Evolutionary conservation across 2,797 vertebrate genomes (phyloP), one percentile per base, ranked within the genome.

Genomic region (Tragopan temminckii): DNA sequence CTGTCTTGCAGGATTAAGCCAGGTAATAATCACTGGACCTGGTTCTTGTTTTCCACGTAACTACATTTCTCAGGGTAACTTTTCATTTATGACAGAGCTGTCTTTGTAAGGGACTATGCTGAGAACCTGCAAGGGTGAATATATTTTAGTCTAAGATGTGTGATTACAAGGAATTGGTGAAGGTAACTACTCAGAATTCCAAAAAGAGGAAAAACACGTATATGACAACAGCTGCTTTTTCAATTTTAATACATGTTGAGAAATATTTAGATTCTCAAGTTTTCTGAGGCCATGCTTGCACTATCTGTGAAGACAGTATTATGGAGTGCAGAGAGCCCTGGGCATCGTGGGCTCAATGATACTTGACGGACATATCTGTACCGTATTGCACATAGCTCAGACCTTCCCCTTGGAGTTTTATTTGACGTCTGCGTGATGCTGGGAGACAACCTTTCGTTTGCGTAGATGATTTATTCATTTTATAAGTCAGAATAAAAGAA

Each of bases 201-300:
- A 66, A 57, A 61, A 21, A 8, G 11, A 76, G 35, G 33, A 70
- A 24, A 5, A 83, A 48, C 40, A 23, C 2, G 0, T 42, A 7
- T 2, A 7, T 85, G 35, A 68, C 27, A 52, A 18, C 50, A 58
- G 7, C 19, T 35, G 4, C 13, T 53, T 66, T 57, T 71, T 33
- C 45, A 24, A 29, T 11, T 42, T 40, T 80, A 83, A 19, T 24
- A 76, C 6, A 16, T 69, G 18, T 9, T 29, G 57, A 80, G 40
- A 45, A 85, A 4, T 43, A 0, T 0, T 61, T 18, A 31, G 14
- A 31, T 68, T 50, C 58, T 66, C 0, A n/a, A 13, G 0, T 62
- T 85, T 78, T 33, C 53, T 35, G 24, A 36, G 59, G 3, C 71
- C 0, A 0, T 61, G n/a, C n/a, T 40, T 69, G 29, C 84, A 7